phyloP scores from a whole-genome alignment of 2,888 invertebrate genomes.

The Heliconius ethilla region DNA sequence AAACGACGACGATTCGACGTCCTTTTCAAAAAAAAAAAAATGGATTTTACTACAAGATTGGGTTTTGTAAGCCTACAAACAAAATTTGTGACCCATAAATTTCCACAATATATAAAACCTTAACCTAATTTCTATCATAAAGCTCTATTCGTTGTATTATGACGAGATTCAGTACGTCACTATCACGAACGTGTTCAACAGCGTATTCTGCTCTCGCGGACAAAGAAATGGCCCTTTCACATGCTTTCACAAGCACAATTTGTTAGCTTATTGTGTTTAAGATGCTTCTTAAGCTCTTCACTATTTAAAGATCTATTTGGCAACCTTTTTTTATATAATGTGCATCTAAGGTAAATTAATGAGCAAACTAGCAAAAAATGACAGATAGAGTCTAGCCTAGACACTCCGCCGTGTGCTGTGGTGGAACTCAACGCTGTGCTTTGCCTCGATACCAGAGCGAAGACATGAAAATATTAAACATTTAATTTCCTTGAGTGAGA shows the following conservation, averaged over 20 bases:
- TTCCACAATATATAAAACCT: neutral
- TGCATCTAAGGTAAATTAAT: neutral
- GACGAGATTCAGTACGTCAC: constrained; percentile 37
- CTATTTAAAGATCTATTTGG: constrained; percentile 15
- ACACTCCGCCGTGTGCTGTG: no score
- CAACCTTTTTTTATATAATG: neutral
- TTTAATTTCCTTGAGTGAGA: no score
- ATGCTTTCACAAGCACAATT: constrained; percentile 38
- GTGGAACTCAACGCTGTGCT: no score
- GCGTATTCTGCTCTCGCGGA: constrained; percentile 35
- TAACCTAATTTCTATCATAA: constrained; percentile 30
- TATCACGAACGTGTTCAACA: constrained; percentile 45
- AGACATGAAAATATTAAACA: no score
- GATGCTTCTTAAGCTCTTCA: constrained; percentile 34
- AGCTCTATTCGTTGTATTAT: constrained; percentile 26
- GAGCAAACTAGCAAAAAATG: neutral
- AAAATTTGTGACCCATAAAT: neutral
- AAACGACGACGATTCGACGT: no score
- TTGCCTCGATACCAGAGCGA: no score
- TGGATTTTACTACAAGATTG: no score
- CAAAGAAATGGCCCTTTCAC: constrained; percentile 43
- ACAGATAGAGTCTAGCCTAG: no score
- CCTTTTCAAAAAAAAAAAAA: neutral
- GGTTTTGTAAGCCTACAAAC: no score
- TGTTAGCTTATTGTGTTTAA: constrained; percentile 38